Percentiles rank a stretch among this genome's conserved stretches.
Evolutionary conservation across 1,140 invertebrate species (phyloP).

Genomic region (Hylyphantes graminicola): DNA sequence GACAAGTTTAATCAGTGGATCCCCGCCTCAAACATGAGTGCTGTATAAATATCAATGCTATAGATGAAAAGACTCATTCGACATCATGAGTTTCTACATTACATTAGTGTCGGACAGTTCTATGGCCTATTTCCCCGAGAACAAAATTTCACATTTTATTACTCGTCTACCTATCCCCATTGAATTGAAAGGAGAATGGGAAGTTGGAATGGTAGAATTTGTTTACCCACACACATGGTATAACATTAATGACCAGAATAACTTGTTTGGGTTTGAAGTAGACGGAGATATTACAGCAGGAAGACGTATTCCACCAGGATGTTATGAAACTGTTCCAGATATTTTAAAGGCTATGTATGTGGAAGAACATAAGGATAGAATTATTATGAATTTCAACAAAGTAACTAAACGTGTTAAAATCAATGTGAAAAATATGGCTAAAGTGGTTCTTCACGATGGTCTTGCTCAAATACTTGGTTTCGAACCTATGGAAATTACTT

Average conservation of each 20-base stretch:
- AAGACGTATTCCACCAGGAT: neutral
- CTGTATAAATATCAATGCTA: neutral
- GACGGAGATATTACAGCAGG: neutral
- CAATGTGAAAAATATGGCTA: neutral
- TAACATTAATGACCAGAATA: neutral
- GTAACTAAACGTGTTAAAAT: neutral
- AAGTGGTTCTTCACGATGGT: constrained; percentile 11
- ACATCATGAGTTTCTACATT: constrained; percentile 8
- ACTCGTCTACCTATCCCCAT: neutral
- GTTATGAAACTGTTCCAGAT: constrained; percentile 4
- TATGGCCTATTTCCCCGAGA: neutral
- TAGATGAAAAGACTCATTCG: too few species aligned
- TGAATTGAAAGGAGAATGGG: constrained; percentile 20
- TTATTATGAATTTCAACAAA: neutral
- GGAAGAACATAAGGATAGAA: neutral
- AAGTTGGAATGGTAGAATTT: neutral
- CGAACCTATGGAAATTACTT: neutral
- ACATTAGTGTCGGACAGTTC: constrained; percentile 4
- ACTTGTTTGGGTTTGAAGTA: constrained; percentile 15
- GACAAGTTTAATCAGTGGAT: constrained; percentile 6
- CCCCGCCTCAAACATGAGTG: neutral
- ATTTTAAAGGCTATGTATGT: neutral
- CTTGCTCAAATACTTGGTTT: constrained; percentile 13
- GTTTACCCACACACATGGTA: constrained; percentile 22
- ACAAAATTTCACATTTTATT: constrained; percentile 25